Evolutionary conservation across 2,888 invertebrate species (phyloP), one percentile per base, ranked within the genome.

Genomic region (Melipona beecheii): DNA sequence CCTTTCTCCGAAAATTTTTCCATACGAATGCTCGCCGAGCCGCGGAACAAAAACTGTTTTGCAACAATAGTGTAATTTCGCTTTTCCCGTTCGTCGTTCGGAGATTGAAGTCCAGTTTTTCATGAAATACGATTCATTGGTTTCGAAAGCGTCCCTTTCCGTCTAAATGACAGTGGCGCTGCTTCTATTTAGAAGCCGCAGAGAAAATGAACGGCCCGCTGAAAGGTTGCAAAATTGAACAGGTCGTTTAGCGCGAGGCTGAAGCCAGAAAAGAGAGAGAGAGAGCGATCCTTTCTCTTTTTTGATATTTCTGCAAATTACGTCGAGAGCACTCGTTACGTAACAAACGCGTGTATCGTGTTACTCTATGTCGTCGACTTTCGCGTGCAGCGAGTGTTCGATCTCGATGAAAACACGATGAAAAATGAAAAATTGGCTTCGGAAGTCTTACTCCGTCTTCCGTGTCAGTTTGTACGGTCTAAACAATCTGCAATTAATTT

Each of bases 21-120:
- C 0, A 11, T 31, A 60, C 52, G 50, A 72, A 76, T 21, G 21
- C 3, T 17, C 13, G 17, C 17, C 49, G 27, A 19, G 36, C 19
- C 31, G 9, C 4, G 4, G 24, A 72, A 76, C 19, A 15, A 36
- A 76, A 27, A 27, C n/a, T 60, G 36, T 50, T 19, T 31, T n/a
- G 17, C n/a, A 69, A 56, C 71, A 56, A 49, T 56, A 13, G 4
- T 21, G 49, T 70, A n/a, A 70, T 70, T 56, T 58, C 11, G 56
- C 21, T 58, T 19, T 27, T 17, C 9, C 24, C 17, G 19, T 64
- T 21, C 62, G 6, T n/a, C 4, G 13, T 27, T 58, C 19, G 15
- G 6, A n/a, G 19, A 73, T 62, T 62, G 62, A 73, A 31, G 50
- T 50, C 27, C 62, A 27, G 31, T 50, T 62, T 73, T 27, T 17